Evolutionary conservation across 1,140 invertebrate genomes (phyloP), one percentile per base, ranked within the genome.

Genomic region (Drosophila eugracilis): DNA sequence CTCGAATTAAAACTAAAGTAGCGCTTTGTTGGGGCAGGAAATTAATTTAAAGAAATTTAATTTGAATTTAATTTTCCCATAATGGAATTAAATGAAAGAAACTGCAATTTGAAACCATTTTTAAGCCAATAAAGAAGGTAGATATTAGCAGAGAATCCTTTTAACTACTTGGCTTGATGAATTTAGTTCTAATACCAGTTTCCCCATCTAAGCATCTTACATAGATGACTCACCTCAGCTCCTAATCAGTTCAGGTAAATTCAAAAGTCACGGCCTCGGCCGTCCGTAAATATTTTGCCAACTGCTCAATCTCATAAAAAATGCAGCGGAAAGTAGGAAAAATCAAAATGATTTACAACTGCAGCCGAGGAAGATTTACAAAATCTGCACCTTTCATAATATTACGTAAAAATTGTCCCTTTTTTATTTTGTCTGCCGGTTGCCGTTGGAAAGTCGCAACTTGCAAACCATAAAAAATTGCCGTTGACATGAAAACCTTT

Each of bases 401-500:
- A 88, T 86, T 86, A 86, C 83, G 78, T 73, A 83, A 88, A 88
- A 83, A 48, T 53, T 60, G 76, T 76, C 74, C 74, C 63, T 85
- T 55, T 65, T 54, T 75, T 37, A 24, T 36, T 32, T 48, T 48
- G 42, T 57, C 44, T 47, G n/a, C 14, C 34, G 21, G n/a, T 53
- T 49, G 42, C 32, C 17, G 62, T 47, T 59, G 80, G 75, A 57
- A 66, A 71, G 47, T 65, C 44, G 54, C 65, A 83, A 78, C 70
- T 84, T 78, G 65, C 44, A 69, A 77, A 89, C 83, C 83, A 88
- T 88, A 89, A 88, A 88, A 88, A 88, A 88, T 88, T 66, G 63
- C 39, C 39, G 72, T 42, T 58, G 57, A 78, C 67, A 47, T 48
- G 44, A 66, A 75, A 81, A 85, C 81, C 83, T 83, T 83, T 86